Evolutionary conservation across 2,888 invertebrate species (phyloP), one percentile per base, ranked within the genome.

Genomic region (Torymus aiolomorphi): DNA sequence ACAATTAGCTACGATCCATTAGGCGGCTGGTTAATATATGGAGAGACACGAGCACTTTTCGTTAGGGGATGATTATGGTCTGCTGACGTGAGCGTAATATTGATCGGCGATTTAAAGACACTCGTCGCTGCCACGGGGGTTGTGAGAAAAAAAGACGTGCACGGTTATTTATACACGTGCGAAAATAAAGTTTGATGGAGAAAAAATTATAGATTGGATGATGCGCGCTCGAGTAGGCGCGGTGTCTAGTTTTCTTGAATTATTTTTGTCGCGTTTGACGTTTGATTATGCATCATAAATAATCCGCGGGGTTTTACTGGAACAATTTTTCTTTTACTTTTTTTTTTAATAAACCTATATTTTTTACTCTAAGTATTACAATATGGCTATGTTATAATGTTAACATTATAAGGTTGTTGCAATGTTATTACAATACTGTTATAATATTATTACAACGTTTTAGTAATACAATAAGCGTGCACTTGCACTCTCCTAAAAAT

Each of bases 21-120:
- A 31, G 8, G 31, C 31, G 31, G 31, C 8, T 31, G 4, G 31
- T 31, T 31, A 31, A 31, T 31, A 31, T 31, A 31, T 31, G 8
- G 31, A 31, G 31, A 31, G 5, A 3, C 31, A 31, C 2, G 31
- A 31, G 31, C 31, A 31, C 12, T 13, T 18, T 24, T 67, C 8
- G 20, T 67, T 67, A 52, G 31, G 2, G 31, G 31, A 31, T 31
- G 31, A 67, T 67, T 54, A 69, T 16, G 24, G 24, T 57, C 31
- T 59, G 49, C 61, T 62, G 54, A 11, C n/a, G 11, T n/a, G 20
- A 62, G 20, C 16, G 24, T 72, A 18, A 18, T 73, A 73, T 63
- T 63, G 73, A 73, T 73, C 73, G 16, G 54, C 56, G 42, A 73
- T 73, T 73, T 73, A 73, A 8, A 63, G 51, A 49, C 51, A n/a